phyloP scores from a whole-genome alignment of 2,113 vertebrate species.

The Phalacrocorax brasilianus region DNA sequence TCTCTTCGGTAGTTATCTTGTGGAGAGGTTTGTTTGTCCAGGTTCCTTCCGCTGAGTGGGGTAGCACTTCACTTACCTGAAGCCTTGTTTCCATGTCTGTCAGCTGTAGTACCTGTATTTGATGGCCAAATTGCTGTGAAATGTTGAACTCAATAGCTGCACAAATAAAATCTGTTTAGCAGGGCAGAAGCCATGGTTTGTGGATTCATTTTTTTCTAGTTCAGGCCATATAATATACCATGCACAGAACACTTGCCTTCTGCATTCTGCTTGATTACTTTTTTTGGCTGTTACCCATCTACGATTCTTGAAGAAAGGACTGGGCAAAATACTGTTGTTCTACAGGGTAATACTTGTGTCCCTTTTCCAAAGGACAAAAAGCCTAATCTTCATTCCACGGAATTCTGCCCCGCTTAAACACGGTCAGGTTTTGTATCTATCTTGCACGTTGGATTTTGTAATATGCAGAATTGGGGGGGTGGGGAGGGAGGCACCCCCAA shows the following conservation, averaged over 20 bases:
- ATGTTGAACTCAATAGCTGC: not conserved
- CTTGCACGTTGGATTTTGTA: conserved; percentile 1
- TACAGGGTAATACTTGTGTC: not conserved
- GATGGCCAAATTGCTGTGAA: not conserved
- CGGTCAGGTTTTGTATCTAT: not conserved
- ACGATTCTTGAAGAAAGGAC: not conserved
- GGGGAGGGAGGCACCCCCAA: not conserved
- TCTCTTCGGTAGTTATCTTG: conserved; percentile 37
- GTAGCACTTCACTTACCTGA: not conserved
- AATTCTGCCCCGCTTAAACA: conserved; percentile 33
- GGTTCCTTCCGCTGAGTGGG: conserved; percentile 27
- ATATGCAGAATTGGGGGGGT: not conserved
- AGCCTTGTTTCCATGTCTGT: conserved; percentile 21
- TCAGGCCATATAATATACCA: not conserved
- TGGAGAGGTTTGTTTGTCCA: conserved; percentile 53
- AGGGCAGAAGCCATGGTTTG: conserved; percentile 8
- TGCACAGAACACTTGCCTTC: not conserved
- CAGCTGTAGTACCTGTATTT: conserved; percentile 19
- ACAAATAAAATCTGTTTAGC: not conserved
- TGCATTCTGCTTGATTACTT: not conserved
- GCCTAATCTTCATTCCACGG: not conserved
- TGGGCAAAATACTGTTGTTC: not conserved
- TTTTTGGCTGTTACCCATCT: not conserved
- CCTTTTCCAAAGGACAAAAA: not conserved
- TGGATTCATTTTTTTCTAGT: not conserved